Evolutionary conservation across 2,888 invertebrate species (phyloP).

Genomic region (Hecatera dysodea): DNA sequence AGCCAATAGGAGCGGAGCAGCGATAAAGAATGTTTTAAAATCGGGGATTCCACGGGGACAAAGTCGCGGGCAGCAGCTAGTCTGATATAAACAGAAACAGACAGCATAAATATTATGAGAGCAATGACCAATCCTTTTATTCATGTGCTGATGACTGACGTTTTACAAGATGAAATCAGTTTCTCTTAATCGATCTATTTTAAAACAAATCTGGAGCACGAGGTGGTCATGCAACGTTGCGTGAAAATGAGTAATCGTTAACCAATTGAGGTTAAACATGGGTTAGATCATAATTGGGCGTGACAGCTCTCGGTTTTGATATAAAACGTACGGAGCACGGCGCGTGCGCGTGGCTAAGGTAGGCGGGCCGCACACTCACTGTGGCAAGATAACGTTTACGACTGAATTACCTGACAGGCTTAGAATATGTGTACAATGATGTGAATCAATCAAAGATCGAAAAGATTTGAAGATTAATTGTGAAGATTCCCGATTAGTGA

Average conservation of each 20-base stretch:
- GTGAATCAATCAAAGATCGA: no score
- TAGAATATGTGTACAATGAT: no score
- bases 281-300: constrained; percentile 85
- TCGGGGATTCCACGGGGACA: no score
- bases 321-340: constrained; percentile 78
- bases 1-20: no score
- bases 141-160: background rate
- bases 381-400: background rate
- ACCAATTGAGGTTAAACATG: constrained; percentile 87
- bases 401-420: constrained; percentile 1
- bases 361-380: constrained; percentile 48
- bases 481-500: background rate
- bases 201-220: constrained; percentile 54
- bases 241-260: constrained; percentile 78
- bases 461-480: no score
- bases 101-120: constrained; percentile 6
- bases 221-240: constrained; percentile 63
- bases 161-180: constrained; percentile 12
- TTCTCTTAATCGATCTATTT: constrained; percentile 32
- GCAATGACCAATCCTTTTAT: constrained; percentile 6
- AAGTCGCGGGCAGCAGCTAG: no score
- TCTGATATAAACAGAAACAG: constrained; percentile 3
- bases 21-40: no score
- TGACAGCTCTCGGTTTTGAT: constrained; percentile 78
- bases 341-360: constrained; percentile 71